These are phyloP conservation scores for Eutolmus rufibarbis DNA, from an alignment of 2,888 invertebrate species.

Conservation along the genomic window DNA sequence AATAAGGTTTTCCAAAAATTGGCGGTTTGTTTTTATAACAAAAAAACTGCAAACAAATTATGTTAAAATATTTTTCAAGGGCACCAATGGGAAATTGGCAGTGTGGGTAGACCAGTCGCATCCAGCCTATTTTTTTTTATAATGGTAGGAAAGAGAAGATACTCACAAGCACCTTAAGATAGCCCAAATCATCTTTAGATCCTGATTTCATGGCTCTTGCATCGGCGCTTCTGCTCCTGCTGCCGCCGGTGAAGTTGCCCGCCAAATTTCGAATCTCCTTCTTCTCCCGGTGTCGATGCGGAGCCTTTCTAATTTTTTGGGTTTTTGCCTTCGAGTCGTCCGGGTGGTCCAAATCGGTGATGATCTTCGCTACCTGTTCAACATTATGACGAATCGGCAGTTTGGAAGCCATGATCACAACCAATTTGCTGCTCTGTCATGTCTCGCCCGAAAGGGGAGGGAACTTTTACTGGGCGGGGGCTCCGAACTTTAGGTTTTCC, in stretches of 20 bases:
- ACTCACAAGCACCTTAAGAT: slow-evolving; percentile 55
- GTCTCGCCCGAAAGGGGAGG: not conserved
- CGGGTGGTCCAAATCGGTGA: slow-evolving; percentile 58
- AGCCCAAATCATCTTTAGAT: slow-evolving; percentile 51
- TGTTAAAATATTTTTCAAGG: no score
- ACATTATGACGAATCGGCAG: slow-evolving; percentile 40
- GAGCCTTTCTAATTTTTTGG: slow-evolving; percentile 19
- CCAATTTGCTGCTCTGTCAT: not conserved
- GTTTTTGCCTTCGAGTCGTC: slow-evolving; percentile 48
- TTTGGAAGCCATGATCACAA: slow-evolving; percentile 43
- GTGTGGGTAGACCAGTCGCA: no score
- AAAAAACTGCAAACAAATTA: no score
- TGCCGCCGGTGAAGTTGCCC: slow-evolving; percentile 55
- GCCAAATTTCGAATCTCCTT: slow-evolving; percentile 55
- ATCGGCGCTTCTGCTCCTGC: slow-evolving; percentile 57
- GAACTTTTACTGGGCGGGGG: not conserved
- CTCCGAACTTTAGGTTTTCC: not conserved
- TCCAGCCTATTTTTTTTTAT: no score
- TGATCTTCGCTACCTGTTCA: slow-evolving; percentile 49
- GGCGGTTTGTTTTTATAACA: no score
- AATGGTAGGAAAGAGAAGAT: not conserved
- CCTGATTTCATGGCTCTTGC: slow-evolving; percentile 50
- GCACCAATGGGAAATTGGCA: no score
- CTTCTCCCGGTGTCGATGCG: slow-evolving; percentile 49
- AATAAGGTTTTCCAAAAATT: no score